Base-by-base conservation (phyloP, 2,888 invertebrate species). In the Microchrysa polita region DNA sequence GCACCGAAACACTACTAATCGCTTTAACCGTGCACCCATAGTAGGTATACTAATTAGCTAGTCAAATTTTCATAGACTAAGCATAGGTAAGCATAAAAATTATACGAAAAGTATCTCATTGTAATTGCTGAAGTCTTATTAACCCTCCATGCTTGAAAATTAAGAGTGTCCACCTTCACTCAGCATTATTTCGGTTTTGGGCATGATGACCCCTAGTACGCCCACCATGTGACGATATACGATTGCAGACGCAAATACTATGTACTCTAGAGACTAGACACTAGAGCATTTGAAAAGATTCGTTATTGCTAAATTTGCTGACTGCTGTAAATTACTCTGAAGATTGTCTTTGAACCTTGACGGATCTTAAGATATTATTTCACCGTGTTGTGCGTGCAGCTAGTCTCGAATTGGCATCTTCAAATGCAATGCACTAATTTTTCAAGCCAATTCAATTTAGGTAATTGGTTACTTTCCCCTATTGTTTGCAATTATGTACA, bases 21-120 rank as follows among this genome's bases (percentile, higher is more conserved):
- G 27, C 27, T 34, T 34, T 7, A 34, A 34, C 34, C 40, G 5
- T 16, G 34, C n/a, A n/a, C 61, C 40, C 61, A 61, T 61, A 40
- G 27, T 40, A n/a, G n/a, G n/a, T n/a, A n/a, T n/a, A n/a, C 61
- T 61, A 61, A 61, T 61, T 61, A 61, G 61, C 61, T 40, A 61
- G 23, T 61, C 61, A 23, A 34, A 40, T 40, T 61, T 61, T 61
- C 40, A 61, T n/a, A n/a, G n/a, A n/a, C n/a, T n/a, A n/a, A n/a
- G n/a, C n/a, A 40, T 40, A n/a, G n/a, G 40, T 18, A 40, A 40
- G 61, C 40, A 40, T 61, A 22, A 2, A 34, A 34, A 34, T n/a
- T n/a, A n/a, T 34, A 34, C 27, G 4, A 34, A 34, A 34, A 9
- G 18, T 23, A 40, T 61, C 61, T 61, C 27, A 61, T 40, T 59